Evolutionary conservation across 2,113 vertebrate genomes (phyloP).

Genomic region (Puntigrus tetrazona): DNA sequence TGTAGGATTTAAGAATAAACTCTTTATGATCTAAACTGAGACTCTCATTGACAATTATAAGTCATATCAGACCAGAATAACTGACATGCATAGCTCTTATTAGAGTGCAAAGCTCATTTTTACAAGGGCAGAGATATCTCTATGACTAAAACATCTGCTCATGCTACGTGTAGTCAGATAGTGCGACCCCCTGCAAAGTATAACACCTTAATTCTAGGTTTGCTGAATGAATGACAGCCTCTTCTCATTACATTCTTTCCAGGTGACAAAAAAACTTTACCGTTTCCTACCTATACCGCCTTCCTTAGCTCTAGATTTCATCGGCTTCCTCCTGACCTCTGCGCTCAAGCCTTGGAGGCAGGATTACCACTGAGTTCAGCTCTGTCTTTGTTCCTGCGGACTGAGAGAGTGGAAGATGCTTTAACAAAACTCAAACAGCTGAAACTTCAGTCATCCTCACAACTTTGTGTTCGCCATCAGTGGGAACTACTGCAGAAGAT

Average conservation of each 20-base stretch:
- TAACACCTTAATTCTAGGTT: not conserved
- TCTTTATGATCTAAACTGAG: not conserved
- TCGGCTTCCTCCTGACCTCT: conserved; percentile 74
- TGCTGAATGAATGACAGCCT: conserved; percentile 10
- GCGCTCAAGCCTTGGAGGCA: conserved; percentile 72
- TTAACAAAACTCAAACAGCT: conserved; percentile 78
- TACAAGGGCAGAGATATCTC: not conserved
- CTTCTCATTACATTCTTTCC: conserved; percentile 75
- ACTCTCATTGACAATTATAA: not conserved
- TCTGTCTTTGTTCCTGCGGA: conserved; percentile 70
- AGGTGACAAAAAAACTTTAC: conserved; percentile 68
- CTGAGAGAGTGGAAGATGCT: conserved; percentile 67
- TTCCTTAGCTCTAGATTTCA: conserved; percentile 72
- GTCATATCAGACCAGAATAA: not conserved
- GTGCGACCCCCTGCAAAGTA: not conserved
- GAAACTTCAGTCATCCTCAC: conserved; percentile 70
- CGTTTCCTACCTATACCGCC: conserved; percentile 62
- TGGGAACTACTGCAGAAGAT: conserved; percentile 43
- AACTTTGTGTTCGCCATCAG: conserved; percentile 44
- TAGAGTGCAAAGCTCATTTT: not conserved
- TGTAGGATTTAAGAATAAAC: not conserved
- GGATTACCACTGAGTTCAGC: conserved; percentile 74
- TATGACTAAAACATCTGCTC: not conserved
- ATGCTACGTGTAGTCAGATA: conserved; percentile 24
- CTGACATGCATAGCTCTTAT: not conserved